These are phyloP conservation scores for Metellina segmentata DNA, from an alignment of 2,888 invertebrate species.

Conservation along the genomic window DNA sequence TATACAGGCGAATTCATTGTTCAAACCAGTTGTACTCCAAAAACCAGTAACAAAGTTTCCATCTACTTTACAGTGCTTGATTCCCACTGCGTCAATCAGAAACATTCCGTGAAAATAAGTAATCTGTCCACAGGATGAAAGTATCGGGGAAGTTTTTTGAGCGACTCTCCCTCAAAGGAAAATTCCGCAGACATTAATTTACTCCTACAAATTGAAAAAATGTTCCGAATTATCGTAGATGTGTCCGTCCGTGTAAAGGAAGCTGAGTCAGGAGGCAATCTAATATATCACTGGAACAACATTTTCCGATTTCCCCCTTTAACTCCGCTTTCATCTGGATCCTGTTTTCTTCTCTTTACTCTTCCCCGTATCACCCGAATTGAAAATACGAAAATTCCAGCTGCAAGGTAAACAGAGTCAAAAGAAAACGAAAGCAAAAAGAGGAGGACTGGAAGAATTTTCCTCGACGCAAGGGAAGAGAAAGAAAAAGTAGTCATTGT, in stretches of 20 bases:
- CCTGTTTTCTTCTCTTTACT: slow-evolving; percentile 1
- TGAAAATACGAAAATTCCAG: slow-evolving; percentile 52
- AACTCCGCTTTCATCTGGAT: slow-evolving; percentile 39
- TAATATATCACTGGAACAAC: slow-evolving; percentile 42
- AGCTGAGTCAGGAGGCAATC: slow-evolving; percentile 24
- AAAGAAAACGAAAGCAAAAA: slow-evolving; percentile 9
- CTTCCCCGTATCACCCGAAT: slow-evolving; percentile 40
- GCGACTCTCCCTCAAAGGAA: not conserved
- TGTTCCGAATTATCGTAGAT: slow-evolving; percentile 12
- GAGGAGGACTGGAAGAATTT: not conserved
- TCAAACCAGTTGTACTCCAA: no score
- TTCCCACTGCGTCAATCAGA: no score
- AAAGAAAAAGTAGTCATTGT: slow-evolving; percentile 41
- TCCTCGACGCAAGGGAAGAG: not conserved
- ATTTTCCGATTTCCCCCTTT: slow-evolving; percentile 37
- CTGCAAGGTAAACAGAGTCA: slow-evolving; percentile 49
- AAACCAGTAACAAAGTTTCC: no score
- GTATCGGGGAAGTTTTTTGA: not conserved
- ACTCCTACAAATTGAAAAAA: slow-evolving; percentile 11
- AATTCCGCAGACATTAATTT: slow-evolving; percentile 23
- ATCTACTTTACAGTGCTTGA: no score
- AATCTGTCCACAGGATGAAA: not conserved
- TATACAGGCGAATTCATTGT: no score
- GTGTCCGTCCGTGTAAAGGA: slow-evolving; percentile 8
- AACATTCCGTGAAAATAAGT: no score